Base-by-base conservation (phyloP, 2,113 vertebrate genomes). In the Aythya baeri region DNA sequence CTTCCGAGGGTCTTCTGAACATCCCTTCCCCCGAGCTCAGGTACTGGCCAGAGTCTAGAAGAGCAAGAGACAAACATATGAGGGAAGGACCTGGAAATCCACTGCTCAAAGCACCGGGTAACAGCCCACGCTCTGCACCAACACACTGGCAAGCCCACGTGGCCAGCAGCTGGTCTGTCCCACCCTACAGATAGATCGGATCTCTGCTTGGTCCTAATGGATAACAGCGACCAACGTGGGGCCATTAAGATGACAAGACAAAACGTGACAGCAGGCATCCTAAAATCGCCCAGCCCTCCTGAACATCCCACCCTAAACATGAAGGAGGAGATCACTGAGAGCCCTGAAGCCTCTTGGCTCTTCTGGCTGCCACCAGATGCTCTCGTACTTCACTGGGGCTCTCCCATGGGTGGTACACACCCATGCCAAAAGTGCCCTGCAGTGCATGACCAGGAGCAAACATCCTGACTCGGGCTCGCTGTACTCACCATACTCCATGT, bases 1-100 rank as follows among this genome's bases (percentile, higher is more conserved):
- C 99, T 97, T 99, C 98, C 0, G 98, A 99, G 1, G 99, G 99
- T 91, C 99, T 99, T 94, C 99, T 98, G 97, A 99, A 99, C 98
- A 99, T 98, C 44, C 99, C 98, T 94, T 99, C 99, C 18, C 98
- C 97, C 0, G 98, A 96, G 54, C 96, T 97, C 76, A 97, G 97
- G 96, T 97, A 96, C 93, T 98, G 99, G 41, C 97, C 95, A n/a
- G 98, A 96, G 76, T 99, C 99, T 99, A 96, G 72, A 96, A 94
- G 91, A 85, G 61, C 23, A 70, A 77, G 55, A 59, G 31, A 72
- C 25, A 78, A 55, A 50, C 5, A 0, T n/a, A 52, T 62, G 54
- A 85, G 13, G 58, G 62, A 88, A 14, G 16, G 13, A 84, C 6
- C 54, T 66, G 55, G 58, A 73, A 76, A 49, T 23, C 65, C 68